Evolutionary conservation across 2,113 vertebrate genomes (phyloP).

Genomic region (Datnioides undecimradiatus): DNA sequence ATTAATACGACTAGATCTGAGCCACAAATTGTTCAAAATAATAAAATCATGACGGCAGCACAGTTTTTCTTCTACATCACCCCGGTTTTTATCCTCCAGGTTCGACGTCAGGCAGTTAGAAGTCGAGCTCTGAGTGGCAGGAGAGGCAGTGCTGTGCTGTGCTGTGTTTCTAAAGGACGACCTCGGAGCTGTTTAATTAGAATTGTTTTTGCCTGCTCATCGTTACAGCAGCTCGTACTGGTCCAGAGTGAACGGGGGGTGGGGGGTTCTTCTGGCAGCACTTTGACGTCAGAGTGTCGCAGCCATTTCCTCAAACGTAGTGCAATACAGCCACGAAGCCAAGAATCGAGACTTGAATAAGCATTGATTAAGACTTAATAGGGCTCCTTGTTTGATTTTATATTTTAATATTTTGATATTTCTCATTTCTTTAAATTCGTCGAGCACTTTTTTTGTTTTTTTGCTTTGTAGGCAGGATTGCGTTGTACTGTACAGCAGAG

Average conservation of each 20-base stretch:
- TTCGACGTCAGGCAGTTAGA: neutral
- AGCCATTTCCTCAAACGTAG: constrained; percentile 38
- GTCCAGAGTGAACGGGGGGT: neutral
- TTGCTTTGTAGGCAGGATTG: neutral
- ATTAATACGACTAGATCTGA: neutral
- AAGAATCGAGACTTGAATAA: constrained; percentile 56
- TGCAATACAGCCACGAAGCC: constrained; percentile 68
- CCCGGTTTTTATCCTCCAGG: too few relatives aligned
- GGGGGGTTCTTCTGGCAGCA: constrained; percentile 10
- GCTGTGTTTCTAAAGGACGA: neutral
- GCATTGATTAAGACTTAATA: constrained; percentile 13
- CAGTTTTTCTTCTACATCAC: too few relatives aligned
- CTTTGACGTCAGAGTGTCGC: neutral
- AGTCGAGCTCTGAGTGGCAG: neutral
- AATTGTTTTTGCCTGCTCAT: neutral
- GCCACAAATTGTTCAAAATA: neutral
- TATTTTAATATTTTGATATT: constrained; percentile 27
- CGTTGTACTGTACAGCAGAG: neutral
- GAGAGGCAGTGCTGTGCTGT: neutral
- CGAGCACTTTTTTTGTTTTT: constrained; percentile 59
- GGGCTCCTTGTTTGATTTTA: constrained; percentile 36
- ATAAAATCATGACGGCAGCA: too few relatives aligned
- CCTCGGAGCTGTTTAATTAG: neutral
- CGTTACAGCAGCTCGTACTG: neutral
- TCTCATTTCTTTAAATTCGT: constrained; percentile 21